phyloP scores from a whole-genome alignment of 1,140 invertebrate genomes.

The Thereuonema tuberculata region DNA sequence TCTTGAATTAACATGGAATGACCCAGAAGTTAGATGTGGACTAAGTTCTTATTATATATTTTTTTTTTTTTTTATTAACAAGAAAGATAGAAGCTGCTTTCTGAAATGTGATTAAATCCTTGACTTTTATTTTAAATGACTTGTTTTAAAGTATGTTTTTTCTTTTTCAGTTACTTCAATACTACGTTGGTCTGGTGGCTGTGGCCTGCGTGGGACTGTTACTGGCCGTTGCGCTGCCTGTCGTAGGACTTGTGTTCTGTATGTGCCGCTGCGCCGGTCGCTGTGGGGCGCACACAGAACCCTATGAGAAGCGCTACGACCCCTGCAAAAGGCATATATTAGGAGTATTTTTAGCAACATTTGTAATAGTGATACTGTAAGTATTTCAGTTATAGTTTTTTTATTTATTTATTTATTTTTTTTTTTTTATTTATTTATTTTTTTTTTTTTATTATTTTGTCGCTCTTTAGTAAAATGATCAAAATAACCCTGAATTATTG shows the following conservation, averaged over 20 bases:
- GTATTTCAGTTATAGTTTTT: slow-evolving; percentile 25
- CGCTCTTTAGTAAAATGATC: too few species aligned
- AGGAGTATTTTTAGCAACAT: slow-evolving; percentile 51
- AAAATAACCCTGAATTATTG: too few species aligned
- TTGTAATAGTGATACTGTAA: slow-evolving; percentile 61
- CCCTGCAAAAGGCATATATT: slow-evolving; percentile 57
- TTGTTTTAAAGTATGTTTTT: neutral
- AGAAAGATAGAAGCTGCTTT: too few species aligned
- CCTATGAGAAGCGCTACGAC: slow-evolving; percentile 65
- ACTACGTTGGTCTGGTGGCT: slow-evolving; percentile 42
- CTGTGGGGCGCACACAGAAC: slow-evolving; percentile 53
- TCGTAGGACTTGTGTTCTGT: slow-evolving; percentile 52
- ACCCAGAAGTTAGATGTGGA: too few species aligned
- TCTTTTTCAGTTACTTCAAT: slow-evolving; percentile 32
- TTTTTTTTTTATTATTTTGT: slow-evolving; percentile 14
- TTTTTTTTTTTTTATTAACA: too few species aligned
- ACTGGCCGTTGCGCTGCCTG: slow-evolving; percentile 47
- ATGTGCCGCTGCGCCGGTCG: slow-evolving; percentile 67
- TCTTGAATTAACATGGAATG: too few species aligned
- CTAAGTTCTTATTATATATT: too few species aligned
- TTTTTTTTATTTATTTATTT: slow-evolving; percentile 1
- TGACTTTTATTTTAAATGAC: neutral
- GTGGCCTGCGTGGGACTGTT: slow-evolving; percentile 41
- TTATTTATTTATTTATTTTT: too few species aligned
- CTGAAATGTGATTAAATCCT: too few species aligned